Conservation (phyloP, 2,888 invertebrate species). For the Meteorus cinctellus region DNA sequence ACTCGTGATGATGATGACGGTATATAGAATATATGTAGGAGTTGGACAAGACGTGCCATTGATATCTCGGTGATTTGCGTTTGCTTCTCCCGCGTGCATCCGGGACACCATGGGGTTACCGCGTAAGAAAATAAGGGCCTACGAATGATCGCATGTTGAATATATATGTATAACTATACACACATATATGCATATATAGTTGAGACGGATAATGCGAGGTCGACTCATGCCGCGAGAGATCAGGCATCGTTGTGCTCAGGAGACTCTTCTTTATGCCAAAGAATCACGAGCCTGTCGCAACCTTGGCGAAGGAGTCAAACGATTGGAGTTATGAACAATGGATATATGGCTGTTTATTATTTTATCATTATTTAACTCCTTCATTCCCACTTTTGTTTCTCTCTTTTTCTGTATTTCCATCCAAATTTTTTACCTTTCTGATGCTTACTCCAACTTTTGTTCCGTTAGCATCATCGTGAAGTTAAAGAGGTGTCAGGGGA, state of each 20-base stretch:
- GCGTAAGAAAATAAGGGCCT: conserved; percentile 16
- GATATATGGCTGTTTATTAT: neutral
- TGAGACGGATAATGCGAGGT: conserved; percentile 8
- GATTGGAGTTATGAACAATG: neutral
- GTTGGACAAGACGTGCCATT: conserved; percentile 14
- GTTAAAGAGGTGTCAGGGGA: neutral
- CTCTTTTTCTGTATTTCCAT: neutral
- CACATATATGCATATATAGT: neutral
- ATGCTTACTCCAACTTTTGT: neutral
- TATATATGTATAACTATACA: neutral
- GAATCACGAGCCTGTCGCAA: conserved; percentile 11
- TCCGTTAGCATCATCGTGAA: neutral
- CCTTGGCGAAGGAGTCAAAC: neutral
- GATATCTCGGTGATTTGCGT: conserved; percentile 23
- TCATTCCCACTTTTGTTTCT: neutral
- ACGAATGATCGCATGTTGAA: conserved; percentile 13
- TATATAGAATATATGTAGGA: conserved; percentile 6
- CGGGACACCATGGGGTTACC: conserved; percentile 13
- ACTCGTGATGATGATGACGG: neutral
- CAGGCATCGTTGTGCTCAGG: conserved; percentile 2
- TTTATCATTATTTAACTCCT: neutral
- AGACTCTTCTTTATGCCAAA: neutral
- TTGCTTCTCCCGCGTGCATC: conserved; percentile 1
- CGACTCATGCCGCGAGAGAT: conserved; percentile 15
- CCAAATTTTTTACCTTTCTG: too few species aligned